A percentile compares a stretch with the other conserved stretches of the same genome.
Evolutionary conservation across 2,113 vertebrate species (phyloP).

Genomic region (Motacilla tschutschensis): DNA sequence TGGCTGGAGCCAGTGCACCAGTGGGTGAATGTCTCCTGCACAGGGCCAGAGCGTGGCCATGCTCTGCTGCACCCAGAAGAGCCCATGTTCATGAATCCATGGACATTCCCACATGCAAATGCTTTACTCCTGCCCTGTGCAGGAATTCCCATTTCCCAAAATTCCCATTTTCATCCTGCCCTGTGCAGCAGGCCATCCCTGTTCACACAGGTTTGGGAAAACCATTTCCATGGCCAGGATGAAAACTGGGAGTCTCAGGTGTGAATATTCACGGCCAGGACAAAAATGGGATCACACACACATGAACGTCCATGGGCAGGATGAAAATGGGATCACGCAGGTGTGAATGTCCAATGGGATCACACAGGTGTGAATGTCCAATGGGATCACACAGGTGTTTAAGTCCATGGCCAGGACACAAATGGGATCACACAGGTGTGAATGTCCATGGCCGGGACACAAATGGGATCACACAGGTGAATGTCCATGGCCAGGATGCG

Average conservation of each 20-base stretch:
- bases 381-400: neutral
- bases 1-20: neutral
- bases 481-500: neutral
- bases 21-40: neutral
- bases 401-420: neutral
- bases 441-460: rapidly evolving
- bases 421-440: neutral
- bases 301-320: neutral
- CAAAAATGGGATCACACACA: neutral
- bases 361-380: neutral
- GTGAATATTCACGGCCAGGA: neutral
- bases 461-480: neutral
- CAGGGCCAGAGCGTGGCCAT: neutral
- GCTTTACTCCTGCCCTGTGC: neutral
- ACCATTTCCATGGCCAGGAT: neutral
- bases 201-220: neutral
- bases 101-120: neutral
- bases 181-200: neutral
- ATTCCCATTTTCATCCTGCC: neutral
- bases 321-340: neutral
- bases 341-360: neutral
- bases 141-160: no score
- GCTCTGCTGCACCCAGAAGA: neutral
- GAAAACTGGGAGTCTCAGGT: neutral
- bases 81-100: rapidly evolving